A percentile compares a stretch with the other conserved stretches of the same genome.
Evolutionary conservation across 2,113 vertebrate genomes (phyloP).

Genomic region (Colinus virginianus): DNA sequence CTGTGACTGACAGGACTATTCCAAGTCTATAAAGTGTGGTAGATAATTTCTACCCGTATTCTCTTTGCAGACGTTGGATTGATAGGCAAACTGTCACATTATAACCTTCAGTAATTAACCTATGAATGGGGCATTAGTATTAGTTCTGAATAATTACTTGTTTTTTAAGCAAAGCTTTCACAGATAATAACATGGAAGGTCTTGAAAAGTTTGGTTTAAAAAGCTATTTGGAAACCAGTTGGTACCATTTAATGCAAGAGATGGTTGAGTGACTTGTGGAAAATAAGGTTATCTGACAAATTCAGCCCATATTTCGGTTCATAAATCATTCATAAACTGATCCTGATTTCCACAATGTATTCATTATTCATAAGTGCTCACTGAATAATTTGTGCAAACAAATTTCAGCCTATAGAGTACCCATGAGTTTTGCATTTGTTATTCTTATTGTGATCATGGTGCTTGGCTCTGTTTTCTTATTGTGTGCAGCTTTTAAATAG

Average conservation of each 20-base stretch:
- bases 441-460: neutral
- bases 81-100: constrained; percentile 34
- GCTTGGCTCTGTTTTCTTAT: neutral
- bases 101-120: constrained; percentile 45
- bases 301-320: constrained; percentile 48
- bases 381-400: constrained; percentile 70
- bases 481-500: neutral
- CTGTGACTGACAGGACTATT: constrained; percentile 33
- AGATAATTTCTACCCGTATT: constrained; percentile 13
- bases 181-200: neutral
- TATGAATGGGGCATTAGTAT: constrained; percentile 5
- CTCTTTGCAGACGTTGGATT: constrained; percentile 18
- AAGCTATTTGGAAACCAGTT: constrained; percentile 30
- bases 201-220: neutral
- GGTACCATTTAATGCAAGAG: constrained; percentile 40
- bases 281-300: constrained; percentile 69
- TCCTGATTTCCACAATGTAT: constrained; percentile 49
- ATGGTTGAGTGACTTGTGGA: constrained; percentile 62
- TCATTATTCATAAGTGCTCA: constrained; percentile 61
- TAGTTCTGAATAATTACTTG: constrained; percentile 42
- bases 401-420: constrained; percentile 56
- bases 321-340: constrained; percentile 67
- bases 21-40: neutral
- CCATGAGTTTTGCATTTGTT: constrained; percentile 23
- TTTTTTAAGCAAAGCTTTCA: constrained; percentile 29